phyloP scores from a whole-genome alignment of 2,797 vertebrate genomes.

The Argyrosomus regius region DNA sequence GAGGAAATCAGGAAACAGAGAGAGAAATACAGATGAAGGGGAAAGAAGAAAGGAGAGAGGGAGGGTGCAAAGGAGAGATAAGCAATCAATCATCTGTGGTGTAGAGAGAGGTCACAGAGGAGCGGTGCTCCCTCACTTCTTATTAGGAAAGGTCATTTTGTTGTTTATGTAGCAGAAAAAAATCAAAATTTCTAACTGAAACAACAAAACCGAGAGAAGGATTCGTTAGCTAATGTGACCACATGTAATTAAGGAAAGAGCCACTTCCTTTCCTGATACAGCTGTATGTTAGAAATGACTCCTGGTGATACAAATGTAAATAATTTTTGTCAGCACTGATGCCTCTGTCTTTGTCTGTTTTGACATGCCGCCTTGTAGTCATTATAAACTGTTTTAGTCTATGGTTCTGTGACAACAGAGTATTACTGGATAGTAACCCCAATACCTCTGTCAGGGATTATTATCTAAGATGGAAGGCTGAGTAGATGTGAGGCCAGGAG shows the following conservation, averaged over 20 bases:
- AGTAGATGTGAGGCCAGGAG: slow-evolving; percentile 59
- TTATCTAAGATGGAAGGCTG: slow-evolving; percentile 41
- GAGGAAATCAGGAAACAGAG: slow-evolving; percentile 44
- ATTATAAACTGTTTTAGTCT: background rate
- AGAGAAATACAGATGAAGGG: slow-evolving; percentile 49
- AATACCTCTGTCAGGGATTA: slow-evolving; percentile 23
- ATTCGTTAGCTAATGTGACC: slow-evolving; percentile 12
- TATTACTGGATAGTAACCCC: background rate
- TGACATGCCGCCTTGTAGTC: background rate
- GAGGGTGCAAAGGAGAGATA: slow-evolving; percentile 53
- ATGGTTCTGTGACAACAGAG: background rate
- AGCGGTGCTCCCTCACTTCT: slow-evolving; percentile 48
- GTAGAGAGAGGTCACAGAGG: slow-evolving; percentile 52
- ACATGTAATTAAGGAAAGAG: slow-evolving; percentile 11
- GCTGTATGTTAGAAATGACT: slow-evolving; percentile 12
- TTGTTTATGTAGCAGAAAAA: slow-evolving; percentile 55
- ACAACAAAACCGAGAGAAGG: slow-evolving; percentile 13
- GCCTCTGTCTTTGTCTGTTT: slow-evolving; percentile 7
- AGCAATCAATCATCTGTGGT: slow-evolving; percentile 67
- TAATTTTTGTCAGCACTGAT: background rate
- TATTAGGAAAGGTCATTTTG: slow-evolving; percentile 64
- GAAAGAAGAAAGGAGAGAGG: slow-evolving; percentile 10
- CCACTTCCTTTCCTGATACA: background rate
- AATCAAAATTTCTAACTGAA: slow-evolving; percentile 28
- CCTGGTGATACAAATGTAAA: background rate